These are phyloP conservation scores for Polietes domitor DNA, from an alignment of 2,888 invertebrate species.

Conservation along the genomic window DNA sequence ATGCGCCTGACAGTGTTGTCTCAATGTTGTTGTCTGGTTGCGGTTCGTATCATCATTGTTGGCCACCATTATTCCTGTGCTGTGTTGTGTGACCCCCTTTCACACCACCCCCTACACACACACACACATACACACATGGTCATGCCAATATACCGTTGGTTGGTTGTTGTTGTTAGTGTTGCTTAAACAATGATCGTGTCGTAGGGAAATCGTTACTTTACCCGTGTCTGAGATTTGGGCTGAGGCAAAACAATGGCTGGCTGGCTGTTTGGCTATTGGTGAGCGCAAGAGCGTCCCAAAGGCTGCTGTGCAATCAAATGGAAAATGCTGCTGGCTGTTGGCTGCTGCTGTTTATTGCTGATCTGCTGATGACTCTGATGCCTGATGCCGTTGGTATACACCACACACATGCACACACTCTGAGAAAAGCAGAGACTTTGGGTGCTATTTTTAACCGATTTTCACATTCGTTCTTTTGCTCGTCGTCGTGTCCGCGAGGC, in stretches of 20 bases:
- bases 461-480: not conserved
- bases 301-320: slow-evolving; percentile 47
- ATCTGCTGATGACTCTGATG: no score
- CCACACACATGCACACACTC: slow-evolving; percentile 47
- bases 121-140: not conserved
- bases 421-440: slow-evolving; percentile 38
- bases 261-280: not conserved
- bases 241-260: slow-evolving; percentile 40
- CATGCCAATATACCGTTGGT: no score
- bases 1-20: slow-evolving; percentile 11
- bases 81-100: not conserved
- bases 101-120: not conserved
- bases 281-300: slow-evolving; percentile 4
- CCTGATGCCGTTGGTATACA: not conserved
- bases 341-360: slow-evolving; percentile 1
- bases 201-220: slow-evolving; percentile 48
- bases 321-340: not conserved
- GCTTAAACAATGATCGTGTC: not conserved
- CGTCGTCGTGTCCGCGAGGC: no score
- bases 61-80: not conserved
- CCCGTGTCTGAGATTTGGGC: slow-evolving; percentile 52
- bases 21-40: not conserved
- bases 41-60: not conserved
- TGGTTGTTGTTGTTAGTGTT: no score
- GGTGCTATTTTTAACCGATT: slow-evolving; percentile 56